phyloP scores from a whole-genome alignment of 1,140 invertebrate genomes.

The Zaprionus capensis region DNA sequence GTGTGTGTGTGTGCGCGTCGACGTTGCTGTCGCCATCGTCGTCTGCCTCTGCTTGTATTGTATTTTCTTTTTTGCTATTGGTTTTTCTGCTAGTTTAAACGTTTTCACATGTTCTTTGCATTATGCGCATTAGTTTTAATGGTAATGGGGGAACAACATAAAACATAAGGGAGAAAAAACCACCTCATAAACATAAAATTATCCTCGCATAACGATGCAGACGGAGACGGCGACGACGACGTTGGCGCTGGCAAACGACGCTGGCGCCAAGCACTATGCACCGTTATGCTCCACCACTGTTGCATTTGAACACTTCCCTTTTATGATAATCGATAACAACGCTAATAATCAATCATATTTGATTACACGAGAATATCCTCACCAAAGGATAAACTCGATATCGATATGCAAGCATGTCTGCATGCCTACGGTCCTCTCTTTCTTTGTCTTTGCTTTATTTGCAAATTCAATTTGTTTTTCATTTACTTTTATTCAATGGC shows the following conservation, averaged over 20 bases:
- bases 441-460: slow-evolving; percentile 32
- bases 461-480: slow-evolving; percentile 25
- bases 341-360: not conserved
- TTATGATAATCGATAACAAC: not conserved
- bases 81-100: slow-evolving; percentile 46
- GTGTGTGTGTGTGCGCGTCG: not conserved
- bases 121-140: slow-evolving; percentile 48
- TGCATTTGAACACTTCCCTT: not conserved
- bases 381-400: not conserved
- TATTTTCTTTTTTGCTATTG: slow-evolving; percentile 17
- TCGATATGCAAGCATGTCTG: not conserved
- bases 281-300: not conserved
- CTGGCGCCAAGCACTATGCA: not conserved
- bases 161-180: slow-evolving; percentile 26
- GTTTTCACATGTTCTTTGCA: slow-evolving; percentile 51
- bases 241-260: not conserved
- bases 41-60: slow-evolving; percentile 1
- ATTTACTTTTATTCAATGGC: slow-evolving; percentile 34
- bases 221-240: not conserved
- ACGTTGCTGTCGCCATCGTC: not conserved
- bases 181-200: slow-evolving; percentile 26
- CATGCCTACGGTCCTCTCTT: not conserved
- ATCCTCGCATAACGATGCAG: not conserved
- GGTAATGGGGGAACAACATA: slow-evolving; percentile 22
- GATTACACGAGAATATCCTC: too few species aligned